Evolutionary conservation across 2,888 invertebrate genomes (phyloP).

Genomic region (Eilema griseolum): DNA sequence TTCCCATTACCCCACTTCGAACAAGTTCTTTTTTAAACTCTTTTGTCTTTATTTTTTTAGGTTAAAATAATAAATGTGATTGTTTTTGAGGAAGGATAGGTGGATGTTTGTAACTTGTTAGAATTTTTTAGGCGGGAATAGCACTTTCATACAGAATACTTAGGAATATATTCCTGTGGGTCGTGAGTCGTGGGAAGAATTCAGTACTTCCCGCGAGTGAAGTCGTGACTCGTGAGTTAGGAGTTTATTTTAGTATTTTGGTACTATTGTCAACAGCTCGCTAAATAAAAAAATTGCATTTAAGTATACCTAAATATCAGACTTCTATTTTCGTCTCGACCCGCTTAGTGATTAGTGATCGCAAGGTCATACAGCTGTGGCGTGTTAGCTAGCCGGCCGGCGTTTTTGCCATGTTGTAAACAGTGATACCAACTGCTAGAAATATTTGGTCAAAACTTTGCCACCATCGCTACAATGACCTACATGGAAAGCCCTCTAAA

Average conservation of each 20-base stretch:
- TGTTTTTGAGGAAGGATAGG: too few species aligned
- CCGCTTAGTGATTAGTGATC: background rate
- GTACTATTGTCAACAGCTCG: background rate
- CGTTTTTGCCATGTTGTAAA: constrained; percentile 4
- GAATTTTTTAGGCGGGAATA: too few species aligned
- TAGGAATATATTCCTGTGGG: background rate
- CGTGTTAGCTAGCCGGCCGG: constrained; percentile 8
- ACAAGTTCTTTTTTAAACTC: too few species aligned
- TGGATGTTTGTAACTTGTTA: too few species aligned
- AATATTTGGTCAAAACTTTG: too few species aligned
- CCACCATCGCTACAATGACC: too few species aligned
- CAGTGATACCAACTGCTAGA: background rate
- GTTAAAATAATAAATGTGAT: too few species aligned
- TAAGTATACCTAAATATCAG: background rate
- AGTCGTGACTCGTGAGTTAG: too few species aligned
- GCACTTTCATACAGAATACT: too few species aligned
- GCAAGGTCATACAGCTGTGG: constrained; percentile 2
- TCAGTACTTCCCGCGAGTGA: background rate
- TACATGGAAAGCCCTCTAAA: too few species aligned
- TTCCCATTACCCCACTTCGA: too few species aligned
- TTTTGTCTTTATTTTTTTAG: too few species aligned
- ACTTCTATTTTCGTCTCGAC: background rate
- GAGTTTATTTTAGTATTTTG: background rate
- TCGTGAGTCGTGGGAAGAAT: background rate
- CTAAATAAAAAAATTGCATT: background rate